These are phyloP conservation scores for Arctia plantaginis DNA, from an alignment of 2,888 invertebrate species.

Conservation along the genomic window DNA sequence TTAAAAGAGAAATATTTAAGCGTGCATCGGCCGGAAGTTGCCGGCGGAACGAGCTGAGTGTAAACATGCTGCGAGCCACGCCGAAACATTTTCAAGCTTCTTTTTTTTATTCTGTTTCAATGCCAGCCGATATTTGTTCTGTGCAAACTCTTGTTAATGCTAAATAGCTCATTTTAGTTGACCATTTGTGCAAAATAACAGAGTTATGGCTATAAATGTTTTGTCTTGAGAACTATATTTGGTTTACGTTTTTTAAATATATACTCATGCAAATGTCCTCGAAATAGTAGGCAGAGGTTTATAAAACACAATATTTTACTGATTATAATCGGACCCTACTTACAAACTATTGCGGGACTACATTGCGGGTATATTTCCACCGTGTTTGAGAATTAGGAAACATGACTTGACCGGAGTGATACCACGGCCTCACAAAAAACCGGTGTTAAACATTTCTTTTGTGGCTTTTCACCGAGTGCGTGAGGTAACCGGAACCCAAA, in stretches of 20 bases:
- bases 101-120: conserved; percentile 61
- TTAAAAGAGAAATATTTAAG: conserved; percentile 69
- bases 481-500: no score
- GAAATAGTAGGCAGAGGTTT: background rate
- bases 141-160: conserved; percentile 24
- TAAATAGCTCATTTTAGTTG: conserved; percentile 14
- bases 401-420: no score
- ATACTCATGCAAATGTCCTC: no score
- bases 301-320: background rate
- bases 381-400: no score
- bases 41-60: conserved; percentile 62
- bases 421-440: no score
- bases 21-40: conserved; percentile 69
- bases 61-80: conserved; percentile 67
- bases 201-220: background rate
- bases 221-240: background rate
- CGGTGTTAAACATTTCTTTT: no score
- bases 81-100: conserved; percentile 66
- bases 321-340: background rate
- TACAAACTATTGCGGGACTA: no score
- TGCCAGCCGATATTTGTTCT: conserved; percentile 53
- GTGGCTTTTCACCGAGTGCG: no score
- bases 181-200: background rate
- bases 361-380: no score
- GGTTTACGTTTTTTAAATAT: background rate